These are phyloP conservation scores for Meandrusa payeni DNA, from an alignment of 2,888 invertebrate species.

Conservation along the genomic window DNA sequence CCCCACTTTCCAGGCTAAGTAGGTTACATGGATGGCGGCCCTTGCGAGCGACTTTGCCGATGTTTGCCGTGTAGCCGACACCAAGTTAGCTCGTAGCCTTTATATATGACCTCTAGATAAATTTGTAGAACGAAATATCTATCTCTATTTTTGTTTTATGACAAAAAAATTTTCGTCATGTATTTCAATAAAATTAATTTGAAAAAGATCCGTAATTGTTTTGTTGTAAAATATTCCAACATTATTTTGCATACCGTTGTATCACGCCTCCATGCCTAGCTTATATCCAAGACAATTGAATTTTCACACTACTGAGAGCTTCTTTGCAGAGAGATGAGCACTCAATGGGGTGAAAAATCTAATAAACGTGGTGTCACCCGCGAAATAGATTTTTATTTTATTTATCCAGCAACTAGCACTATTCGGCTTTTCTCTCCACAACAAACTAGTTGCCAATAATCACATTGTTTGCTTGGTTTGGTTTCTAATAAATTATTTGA, in stretches of 20 bases:
- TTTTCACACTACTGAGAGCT: conserved; percentile 40
- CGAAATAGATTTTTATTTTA: conserved; percentile 43
- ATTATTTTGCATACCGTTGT: neutral
- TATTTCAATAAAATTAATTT: no score
- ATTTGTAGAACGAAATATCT: no score
- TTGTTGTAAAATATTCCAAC: no score
- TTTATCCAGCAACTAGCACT: conserved; percentile 27
- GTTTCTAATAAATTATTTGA: no score
- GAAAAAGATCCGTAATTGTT: no score
- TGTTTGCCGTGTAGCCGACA: conserved; percentile 22
- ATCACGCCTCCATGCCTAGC: conserved; percentile 1
- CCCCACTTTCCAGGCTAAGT: conserved; percentile 41
- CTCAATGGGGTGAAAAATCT: conserved; percentile 44
- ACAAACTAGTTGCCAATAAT: neutral
- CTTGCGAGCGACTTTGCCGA: conserved; percentile 18
- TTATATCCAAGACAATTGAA: conserved; percentile 37
- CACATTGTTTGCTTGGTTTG: neutral
- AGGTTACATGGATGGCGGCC: conserved; percentile 38
- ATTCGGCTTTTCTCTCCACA: neutral
- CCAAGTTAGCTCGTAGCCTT: conserved; percentile 1
- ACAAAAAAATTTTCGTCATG: no score
- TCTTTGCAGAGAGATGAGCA: conserved; percentile 47
- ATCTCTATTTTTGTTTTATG: no score
- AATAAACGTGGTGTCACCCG: conserved; percentile 42
- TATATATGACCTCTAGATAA: conserved; percentile 12